Base-by-base conservation (phyloP, 2,113 vertebrate genomes). In the Notarius lentiginosus region DNA sequence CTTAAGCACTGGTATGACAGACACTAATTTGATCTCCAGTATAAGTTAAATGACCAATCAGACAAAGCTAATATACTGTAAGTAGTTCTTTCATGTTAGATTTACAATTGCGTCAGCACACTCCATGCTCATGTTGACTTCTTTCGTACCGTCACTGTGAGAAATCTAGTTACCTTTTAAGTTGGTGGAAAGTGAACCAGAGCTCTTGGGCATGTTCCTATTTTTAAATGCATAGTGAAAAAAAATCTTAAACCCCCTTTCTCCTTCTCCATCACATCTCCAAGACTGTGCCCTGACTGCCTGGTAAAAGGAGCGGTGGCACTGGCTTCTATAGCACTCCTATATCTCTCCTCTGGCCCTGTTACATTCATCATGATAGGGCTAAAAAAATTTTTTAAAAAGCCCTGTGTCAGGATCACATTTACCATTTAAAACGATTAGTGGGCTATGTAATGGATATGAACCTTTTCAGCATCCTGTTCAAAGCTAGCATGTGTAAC, bases 201-300 rank as follows among this genome's bases (percentile, higher is more conserved):
- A 76, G 22, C 17, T 3, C 1, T 30, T 56, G 6, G 24, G 12
- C 24, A 55, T 79, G 4, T 53, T 77, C 24, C 10, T n/a, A 76
- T 18, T 27, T 79, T 18, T 30, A 27, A 18, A 56, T n/a, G 22
- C 6, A 27, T 77, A 15, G 24, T 47, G 17, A 24, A 24, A 24
- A 53, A n/a, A 75, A 75, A n/a, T 17, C 12, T 17, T 9, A 20
- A 22, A 30, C 24, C 27, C 24, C 56, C 76, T 58, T 34, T 22
- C 49, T 81, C 88, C 83, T 83, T 83, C 89, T 90, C 90, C 82
- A 89, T 93, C 91, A 94, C 76, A 79, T 91, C 87, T 93, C 15
- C 15, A 58, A 79, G 15, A 34, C 8, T 94, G 92, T 88, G 65
- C 86, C 92, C 87, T 88, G 92, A 92, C 55, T 89, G 76, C 82